Percentiles rank a stretch among this genome's conserved stretches.
Conservation (phyloP, 2,888 invertebrate genomes). For the Sycophila texana region DNA sequence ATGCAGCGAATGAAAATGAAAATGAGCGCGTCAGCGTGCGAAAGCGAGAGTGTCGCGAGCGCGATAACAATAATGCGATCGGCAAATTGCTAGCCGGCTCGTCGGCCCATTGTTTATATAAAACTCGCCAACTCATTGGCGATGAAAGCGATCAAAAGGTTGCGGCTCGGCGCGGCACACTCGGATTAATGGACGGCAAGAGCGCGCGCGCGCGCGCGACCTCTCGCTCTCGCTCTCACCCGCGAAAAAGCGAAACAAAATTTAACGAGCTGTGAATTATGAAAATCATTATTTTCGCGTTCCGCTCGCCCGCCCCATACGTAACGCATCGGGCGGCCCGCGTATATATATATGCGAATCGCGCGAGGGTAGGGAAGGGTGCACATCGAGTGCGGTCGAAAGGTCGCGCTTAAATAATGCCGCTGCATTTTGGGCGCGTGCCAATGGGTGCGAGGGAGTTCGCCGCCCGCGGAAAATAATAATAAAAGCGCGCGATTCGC, state of each 20-base stretch:
- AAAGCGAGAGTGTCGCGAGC: conserved; percentile 49
- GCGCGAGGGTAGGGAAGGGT: not conserved
- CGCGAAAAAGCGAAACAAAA: conserved; percentile 68
- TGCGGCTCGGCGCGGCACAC: conserved; percentile 15
- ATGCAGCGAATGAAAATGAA: conserved; percentile 45
- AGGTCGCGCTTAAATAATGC: conserved; percentile 57
- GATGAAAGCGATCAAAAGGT: conserved; percentile 51
- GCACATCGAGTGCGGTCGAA: conserved; percentile 12
- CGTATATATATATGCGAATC: not conserved
- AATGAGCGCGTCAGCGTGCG: conserved; percentile 40
- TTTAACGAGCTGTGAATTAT: conserved; percentile 73
- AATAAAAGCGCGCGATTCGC: conserved; percentile 66
- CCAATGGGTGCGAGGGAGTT: conserved; percentile 64
- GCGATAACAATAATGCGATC: conserved; percentile 54
- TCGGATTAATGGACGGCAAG: conserved; percentile 50
- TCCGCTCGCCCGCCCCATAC: conserved; percentile 21
- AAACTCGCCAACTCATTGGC: conserved; percentile 54
- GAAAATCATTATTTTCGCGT: conserved; percentile 68
- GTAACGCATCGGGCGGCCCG: not conserved
- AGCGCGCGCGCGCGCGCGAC: no score
- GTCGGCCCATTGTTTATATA: conserved; percentile 52
- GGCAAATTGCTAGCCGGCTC: conserved; percentile 37
- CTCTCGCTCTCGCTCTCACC: not conserved
- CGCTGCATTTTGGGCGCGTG: conserved; percentile 66
- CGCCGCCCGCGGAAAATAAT: conserved; percentile 58